phyloP scores from a whole-genome alignment of 2,113 vertebrate species.

The Gobius niger region DNA sequence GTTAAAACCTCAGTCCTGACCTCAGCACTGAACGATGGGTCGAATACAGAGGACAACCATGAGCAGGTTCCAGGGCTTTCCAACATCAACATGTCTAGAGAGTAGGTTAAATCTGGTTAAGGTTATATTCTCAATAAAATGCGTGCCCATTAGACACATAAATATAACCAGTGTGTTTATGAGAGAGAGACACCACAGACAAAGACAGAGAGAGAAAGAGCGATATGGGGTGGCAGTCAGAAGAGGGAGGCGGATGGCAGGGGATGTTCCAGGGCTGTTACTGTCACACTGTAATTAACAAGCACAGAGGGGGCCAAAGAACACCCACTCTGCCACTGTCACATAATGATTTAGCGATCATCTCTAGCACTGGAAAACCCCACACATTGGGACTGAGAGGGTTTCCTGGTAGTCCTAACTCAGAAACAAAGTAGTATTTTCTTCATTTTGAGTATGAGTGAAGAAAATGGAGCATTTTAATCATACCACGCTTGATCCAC shows the following conservation, averaged over 20 bases:
- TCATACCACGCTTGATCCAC: conserved; percentile 12
- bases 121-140: not conserved
- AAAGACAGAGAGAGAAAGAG: not conserved
- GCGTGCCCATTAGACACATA: not conserved
- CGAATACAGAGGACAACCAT: too few relatives aligned
- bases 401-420: conserved; percentile 14
- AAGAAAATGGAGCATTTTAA: conserved; percentile 4
- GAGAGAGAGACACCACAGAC: not conserved
- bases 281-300: conserved; percentile 73
- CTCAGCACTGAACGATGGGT: too few relatives aligned
- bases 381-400: conserved; percentile 31
- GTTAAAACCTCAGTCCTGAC: too few relatives aligned
- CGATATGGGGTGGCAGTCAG: conserved; percentile 32
- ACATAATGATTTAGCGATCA: conserved; percentile 65
- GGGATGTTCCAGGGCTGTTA: conserved; percentile 56
- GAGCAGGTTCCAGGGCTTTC: not conserved
- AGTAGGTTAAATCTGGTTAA: not conserved
- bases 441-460: too few relatives aligned
- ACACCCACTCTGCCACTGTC: conserved; percentile 56
- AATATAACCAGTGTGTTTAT: not conserved
- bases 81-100: not conserved
- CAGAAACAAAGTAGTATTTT: too few relatives aligned
- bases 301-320: conserved; percentile 55
- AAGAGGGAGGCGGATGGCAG: conserved; percentile 34
- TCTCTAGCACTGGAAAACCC: conserved; percentile 46